A percentile compares a stretch with the other conserved stretches of the same genome.
These are phyloP conservation scores for Tribolium freemani DNA, from an alignment of 2,888 invertebrate genomes.

Conservation along the genomic window DNA sequence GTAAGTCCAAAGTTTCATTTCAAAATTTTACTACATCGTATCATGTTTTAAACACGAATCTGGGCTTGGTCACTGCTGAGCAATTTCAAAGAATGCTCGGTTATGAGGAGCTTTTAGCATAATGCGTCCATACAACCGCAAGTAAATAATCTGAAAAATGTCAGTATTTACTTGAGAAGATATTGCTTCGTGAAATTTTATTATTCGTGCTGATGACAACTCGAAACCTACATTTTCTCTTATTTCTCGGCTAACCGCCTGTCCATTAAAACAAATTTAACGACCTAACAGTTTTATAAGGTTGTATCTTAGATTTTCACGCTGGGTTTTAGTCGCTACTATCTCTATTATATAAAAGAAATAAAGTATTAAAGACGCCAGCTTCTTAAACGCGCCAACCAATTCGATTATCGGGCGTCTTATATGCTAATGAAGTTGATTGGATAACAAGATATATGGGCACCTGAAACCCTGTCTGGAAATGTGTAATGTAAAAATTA, in stretches of 20 bases:
- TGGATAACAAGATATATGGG: conserved; percentile 35
- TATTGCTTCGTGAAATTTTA: conserved; percentile 38
- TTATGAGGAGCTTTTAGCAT: conserved; percentile 29
- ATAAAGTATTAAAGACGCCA: neutral
- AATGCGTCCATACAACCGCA: conserved; percentile 47
- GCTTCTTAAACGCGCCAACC: neutral
- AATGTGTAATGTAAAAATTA: neutral
- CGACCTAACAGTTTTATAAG: conserved; percentile 52
- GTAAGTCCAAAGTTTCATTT: neutral
- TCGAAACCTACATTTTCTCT: conserved; percentile 41
- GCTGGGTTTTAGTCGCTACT: conserved; percentile 33
- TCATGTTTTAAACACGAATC: conserved; percentile 7
- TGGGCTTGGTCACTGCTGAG: conserved; percentile 14
- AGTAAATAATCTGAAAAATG: conserved; percentile 56
- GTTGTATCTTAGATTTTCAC: conserved; percentile 48
- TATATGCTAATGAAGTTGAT: conserved; percentile 39
- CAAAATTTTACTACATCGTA: neutral
- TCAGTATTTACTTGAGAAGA: conserved; percentile 53
- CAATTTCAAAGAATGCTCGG: conserved; percentile 11
- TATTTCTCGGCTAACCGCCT: conserved; percentile 41
- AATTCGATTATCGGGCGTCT: conserved; percentile 33
- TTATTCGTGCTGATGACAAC: neutral
- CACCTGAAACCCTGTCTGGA: conserved; percentile 4
- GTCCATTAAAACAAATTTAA: conserved; percentile 52
- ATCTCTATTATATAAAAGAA: neutral